Base-by-base conservation (phyloP, 2,888 invertebrate species). In the Brachylomia viminalis region DNA sequence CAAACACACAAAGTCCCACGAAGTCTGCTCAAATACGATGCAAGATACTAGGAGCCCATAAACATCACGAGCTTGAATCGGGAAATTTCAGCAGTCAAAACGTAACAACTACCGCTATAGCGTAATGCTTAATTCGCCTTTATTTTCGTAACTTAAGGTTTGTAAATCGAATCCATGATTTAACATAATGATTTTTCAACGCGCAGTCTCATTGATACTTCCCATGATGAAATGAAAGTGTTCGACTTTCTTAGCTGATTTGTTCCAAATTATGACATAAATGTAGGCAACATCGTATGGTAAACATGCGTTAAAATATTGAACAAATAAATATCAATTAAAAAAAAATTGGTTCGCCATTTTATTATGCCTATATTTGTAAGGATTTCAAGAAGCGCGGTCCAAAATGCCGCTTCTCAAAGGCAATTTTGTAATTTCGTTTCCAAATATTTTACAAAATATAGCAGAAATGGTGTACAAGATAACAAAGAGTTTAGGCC, bases 31-130 rank as follows among this genome's bases (percentile, higher is more conserved):
- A 15, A 69, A 81, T 49, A 77, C 77, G 77, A 68, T 68, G 49
- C 56, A 59, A 23, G 30, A 20, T 84, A 89, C 88, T 61, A 88
- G 87, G 85, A 80, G 0, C 58, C 15, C 83, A 88, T 81, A 69
- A 66, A 65, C 11, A 27, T 6, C 11, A 38, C 54, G 54, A 75
- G 65, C 15, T 77, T 30, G 20, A 23, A 69, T 54, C n/a, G 23
- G 0, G 11, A 59, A 68, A 30, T 45, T 65, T 66, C 17, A 52
- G 42, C 11, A n/a, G 23, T 27, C 38, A 47, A 59, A 54, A 66
- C 38, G 58, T 59, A 17, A 67, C 30, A 70, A 61, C 67, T 30
- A 38, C 59, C 49, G 0, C 7, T 13, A 52, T 30, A 38, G 0
- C 33, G 33, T 38, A 17, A 61, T 27, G n/a, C 47, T 17, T 27